A percentile compares a stretch with the other conserved stretches of the same genome.
These are phyloP conservation scores for Hippocampus guttulatus DNA, from an alignment of 2,113 vertebrate genomes.

Conservation along the genomic window DNA sequence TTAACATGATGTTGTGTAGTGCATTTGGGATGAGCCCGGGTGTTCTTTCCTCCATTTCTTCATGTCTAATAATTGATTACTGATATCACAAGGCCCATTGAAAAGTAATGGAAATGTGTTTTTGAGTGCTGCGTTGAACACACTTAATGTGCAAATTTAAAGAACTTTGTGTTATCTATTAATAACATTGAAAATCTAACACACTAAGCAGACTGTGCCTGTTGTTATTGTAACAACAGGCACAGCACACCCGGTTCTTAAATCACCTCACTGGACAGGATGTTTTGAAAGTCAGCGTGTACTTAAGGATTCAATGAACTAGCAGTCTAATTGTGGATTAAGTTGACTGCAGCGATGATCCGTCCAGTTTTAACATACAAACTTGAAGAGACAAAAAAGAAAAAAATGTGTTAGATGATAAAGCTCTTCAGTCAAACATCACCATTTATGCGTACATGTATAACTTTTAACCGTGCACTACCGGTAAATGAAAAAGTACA, in stretches of 20 bases:
- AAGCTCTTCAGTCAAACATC: too few species aligned
- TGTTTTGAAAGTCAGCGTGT: too few species aligned
- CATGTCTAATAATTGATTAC: slow-evolving; percentile 1
- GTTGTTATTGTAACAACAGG: background rate
- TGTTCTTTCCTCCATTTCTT: slow-evolving; percentile 5
- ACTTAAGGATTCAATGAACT: too few species aligned
- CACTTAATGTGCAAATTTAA: background rate
- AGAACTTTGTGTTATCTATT: too few species aligned
- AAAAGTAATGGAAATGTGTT: background rate
- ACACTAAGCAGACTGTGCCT: too few species aligned
- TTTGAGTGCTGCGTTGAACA: background rate
- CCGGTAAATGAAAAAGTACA: too few species aligned
- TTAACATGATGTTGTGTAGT: slow-evolving; percentile 44
- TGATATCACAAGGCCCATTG: background rate
- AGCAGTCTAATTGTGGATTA: background rate
- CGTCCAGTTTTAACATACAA: too few species aligned
- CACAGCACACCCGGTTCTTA: background rate
- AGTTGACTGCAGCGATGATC: too few species aligned
- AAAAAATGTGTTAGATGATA: background rate
- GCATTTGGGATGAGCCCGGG: slow-evolving; percentile 7
- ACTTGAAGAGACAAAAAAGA: too few species aligned
- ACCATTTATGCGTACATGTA: background rate
- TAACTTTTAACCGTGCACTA: background rate
- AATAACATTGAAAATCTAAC: too few species aligned
- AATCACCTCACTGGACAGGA: background rate